A percentile compares a stretch with the other conserved stretches of the same genome.
Evolutionary conservation across 2,888 invertebrate genomes (phyloP).

Genomic region (Andrena marginata): DNA sequence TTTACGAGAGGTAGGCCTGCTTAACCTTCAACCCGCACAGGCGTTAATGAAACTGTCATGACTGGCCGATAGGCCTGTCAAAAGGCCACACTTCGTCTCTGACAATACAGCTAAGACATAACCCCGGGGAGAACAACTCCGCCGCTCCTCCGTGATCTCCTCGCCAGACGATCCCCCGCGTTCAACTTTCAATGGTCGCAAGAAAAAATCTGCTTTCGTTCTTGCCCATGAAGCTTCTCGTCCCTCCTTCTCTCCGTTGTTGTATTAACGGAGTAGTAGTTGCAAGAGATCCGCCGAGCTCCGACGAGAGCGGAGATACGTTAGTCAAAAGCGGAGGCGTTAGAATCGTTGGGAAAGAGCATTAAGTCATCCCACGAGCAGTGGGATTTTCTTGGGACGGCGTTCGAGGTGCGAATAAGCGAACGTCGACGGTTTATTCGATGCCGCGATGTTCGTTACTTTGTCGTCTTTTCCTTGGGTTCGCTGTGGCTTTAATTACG

Average conservation of each 20-base stretch:
- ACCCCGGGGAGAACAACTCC: not conserved
- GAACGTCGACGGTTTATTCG: too few relatives aligned
- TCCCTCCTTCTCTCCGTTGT: not conserved
- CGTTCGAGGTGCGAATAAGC: too few relatives aligned
- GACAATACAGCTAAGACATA: not conserved
- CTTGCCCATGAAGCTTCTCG: constrained; percentile 30
- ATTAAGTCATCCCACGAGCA: not conserved
- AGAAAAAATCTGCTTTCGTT: constrained; percentile 55
- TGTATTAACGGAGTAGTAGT: not conserved
- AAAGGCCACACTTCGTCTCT: constrained; percentile 27
- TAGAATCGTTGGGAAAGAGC: not conserved
- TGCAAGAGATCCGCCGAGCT: not conserved
- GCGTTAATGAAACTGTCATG: constrained; percentile 69
- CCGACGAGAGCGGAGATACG: not conserved
- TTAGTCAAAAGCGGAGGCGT: not conserved
- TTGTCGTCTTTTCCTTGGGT: too few relatives aligned
- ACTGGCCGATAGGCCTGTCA: constrained; percentile 64
- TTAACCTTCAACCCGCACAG: constrained; percentile 72
- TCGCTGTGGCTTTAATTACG: not conserved
- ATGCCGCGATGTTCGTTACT: not conserved
- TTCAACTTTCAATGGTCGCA: constrained; percentile 20
- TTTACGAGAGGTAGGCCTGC: constrained; percentile 87
- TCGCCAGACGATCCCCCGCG: not conserved
- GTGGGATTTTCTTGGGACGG: not conserved
- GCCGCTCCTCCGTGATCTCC: not conserved